A percentile compares a stretch with the other conserved stretches of the same genome.
Conservation (phyloP, 2,797 vertebrate species). For the Lacerta viridis region DNA sequence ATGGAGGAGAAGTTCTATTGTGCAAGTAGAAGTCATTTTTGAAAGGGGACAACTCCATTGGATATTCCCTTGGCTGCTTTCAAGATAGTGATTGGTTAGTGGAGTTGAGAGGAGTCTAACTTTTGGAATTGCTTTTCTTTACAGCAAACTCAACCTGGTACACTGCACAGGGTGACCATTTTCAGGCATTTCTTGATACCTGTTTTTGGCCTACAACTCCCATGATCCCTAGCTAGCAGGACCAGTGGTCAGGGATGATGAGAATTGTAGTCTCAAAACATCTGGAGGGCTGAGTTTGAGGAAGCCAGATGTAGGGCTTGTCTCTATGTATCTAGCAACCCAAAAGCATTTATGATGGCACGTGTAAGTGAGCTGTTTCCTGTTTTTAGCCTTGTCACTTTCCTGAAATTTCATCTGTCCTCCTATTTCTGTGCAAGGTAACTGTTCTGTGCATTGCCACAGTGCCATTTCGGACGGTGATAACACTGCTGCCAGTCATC, state of each 20-base stretch:
- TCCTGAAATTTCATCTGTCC: neutral
- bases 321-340: neutral
- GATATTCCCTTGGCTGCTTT: no score
- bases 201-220: neutral
- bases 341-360: neutral
- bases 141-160: neutral
- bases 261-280: no score
- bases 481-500: neutral
- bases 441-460: neutral
- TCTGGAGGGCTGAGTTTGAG: no score
- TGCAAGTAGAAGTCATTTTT: no score
- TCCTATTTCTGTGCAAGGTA: neutral
- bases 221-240: no score
- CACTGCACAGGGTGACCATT: neutral
- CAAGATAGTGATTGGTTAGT: no score
- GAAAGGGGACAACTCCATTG: no score
- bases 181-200: neutral
- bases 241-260: no score
- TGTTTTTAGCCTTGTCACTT: neutral
- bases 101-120: no score
- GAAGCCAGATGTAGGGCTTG: neutral
- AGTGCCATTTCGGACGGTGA: neutral
- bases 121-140: no score
- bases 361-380: neutral
- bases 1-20: no score